Percentiles rank a stretch among this genome's conserved stretches.
Evolutionary conservation across 2,113 vertebrate genomes (phyloP).

Genomic region (Cyphomyrus plagiostoma): DNA sequence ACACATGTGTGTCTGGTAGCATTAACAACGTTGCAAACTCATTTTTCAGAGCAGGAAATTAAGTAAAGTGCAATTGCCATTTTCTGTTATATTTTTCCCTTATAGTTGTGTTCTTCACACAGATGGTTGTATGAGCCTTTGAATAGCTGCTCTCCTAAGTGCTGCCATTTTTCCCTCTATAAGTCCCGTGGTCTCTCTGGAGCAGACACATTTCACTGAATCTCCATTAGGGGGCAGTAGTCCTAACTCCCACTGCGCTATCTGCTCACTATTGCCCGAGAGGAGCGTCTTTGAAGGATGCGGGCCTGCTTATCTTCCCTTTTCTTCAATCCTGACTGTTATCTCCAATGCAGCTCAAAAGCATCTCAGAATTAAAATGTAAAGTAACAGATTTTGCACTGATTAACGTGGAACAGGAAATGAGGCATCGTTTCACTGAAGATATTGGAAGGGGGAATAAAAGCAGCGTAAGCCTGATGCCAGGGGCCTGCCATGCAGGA

Average conservation of each 20-base stretch:
- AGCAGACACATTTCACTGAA: neutral
- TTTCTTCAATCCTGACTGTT: constrained; percentile 32
- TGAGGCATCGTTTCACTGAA: constrained; percentile 17
- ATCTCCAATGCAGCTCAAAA: constrained; percentile 32
- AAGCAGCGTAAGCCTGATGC: neutral
- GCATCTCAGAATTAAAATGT: constrained; percentile 33
- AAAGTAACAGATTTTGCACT: constrained; percentile 35
- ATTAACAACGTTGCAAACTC: neutral
- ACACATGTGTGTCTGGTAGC: neutral
- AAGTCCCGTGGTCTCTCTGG: neutral
- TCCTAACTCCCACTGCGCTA: neutral
- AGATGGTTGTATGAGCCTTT: neutral
- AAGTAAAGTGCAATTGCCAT: neutral
- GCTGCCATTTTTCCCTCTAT: neutral
- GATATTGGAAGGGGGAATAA: neutral
- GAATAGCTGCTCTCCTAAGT: neutral
- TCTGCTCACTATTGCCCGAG: neutral
- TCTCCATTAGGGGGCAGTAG: neutral
- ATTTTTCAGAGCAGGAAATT: neutral
- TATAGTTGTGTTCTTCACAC: neutral
- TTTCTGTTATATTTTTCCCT: neutral
- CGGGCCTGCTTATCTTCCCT: constrained; percentile 29
- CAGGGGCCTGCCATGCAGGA: neutral
- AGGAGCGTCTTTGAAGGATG: constrained; percentile 35
- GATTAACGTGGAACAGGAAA: constrained; percentile 30